Base-by-base conservation (phyloP, 1,140 invertebrate genomes). In the Polypedilum vanderplanki region DNA sequence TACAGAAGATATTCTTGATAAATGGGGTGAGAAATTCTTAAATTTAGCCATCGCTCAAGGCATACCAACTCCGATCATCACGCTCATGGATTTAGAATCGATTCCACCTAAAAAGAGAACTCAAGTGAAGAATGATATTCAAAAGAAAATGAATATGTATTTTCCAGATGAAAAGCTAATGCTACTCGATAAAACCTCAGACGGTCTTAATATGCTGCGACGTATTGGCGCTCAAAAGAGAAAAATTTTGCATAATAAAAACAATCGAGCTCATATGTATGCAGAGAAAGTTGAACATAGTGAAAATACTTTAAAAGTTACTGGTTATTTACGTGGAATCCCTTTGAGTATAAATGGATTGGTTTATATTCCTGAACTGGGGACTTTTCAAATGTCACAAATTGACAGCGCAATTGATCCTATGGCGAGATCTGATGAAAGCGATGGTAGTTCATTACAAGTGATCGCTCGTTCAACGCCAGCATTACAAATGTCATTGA, bases 361-460 rank as follows among this genome's bases (percentile, higher is more conserved):
- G 73, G 85, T 99, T 73, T 93, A 98, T 80, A 88, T 99, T 74
- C 89, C 93, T 74, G 95, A 94, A 0, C 88, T 94, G 80, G 96
- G 95, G 64, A 93, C 97, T 80, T 98, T 92, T 82, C 96, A 98
- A 86, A 90, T 98, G 87, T 85, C 84, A 3, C 88, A 90, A 81
- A 94, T 98, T 77, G 90, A 91, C 84, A 86, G 87, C 0, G 81
- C 86, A 0, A 82, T 84, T 75, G 93, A 97, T 87, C 93, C 93
- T 3, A 88, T 91, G 83, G 87, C 89, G 75, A 79, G 92, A n/a
- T 86, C 87, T 76, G 85, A 85, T 76, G 83, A 80, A 1, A 86
- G 83, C 17, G 81, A 80, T 78, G 79, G 75, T 17, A 77, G 81
- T 57, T 57, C 46, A 73, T 78, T 85, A 12, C 84, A 84, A 77